Conservation (phyloP, 2,113 vertebrate species). For the Stigmatopora argus region DNA sequence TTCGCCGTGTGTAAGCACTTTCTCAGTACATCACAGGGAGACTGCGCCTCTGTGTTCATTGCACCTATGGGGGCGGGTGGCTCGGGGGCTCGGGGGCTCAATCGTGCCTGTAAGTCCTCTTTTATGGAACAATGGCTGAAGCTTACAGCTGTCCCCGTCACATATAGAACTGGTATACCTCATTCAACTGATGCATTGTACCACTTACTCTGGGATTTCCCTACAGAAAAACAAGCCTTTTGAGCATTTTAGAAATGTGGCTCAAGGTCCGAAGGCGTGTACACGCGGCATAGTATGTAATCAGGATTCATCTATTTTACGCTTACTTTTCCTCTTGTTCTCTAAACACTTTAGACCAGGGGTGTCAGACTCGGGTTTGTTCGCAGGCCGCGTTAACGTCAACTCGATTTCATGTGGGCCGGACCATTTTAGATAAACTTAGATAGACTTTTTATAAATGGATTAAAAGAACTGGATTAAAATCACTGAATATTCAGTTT, state of each 20-base stretch:
- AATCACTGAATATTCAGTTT: too few species aligned
- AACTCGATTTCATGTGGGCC: too few species aligned
- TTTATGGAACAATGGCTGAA: conserved; percentile 64
- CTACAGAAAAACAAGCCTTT: conserved; percentile 18
- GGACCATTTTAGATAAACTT: too few species aligned
- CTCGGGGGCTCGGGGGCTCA: conserved; percentile 34
- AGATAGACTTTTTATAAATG: too few species aligned
- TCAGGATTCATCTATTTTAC: conserved; percentile 5
- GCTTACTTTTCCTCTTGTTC: neutral
- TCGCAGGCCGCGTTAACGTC: too few species aligned
- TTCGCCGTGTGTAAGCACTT: conserved; percentile 55
- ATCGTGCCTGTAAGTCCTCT: conserved; percentile 58
- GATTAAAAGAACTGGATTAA: too few species aligned
- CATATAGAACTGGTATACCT: conserved; percentile 44
- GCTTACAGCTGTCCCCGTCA: conserved; percentile 68
- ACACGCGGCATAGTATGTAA: conserved; percentile 19
- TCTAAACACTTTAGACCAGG: neutral
- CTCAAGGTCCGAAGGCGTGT: conserved; percentile 22
- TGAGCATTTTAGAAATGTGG: conserved; percentile 48
- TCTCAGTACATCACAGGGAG: conserved; percentile 37
- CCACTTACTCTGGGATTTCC: conserved; percentile 34
- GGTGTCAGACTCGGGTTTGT: too few species aligned
- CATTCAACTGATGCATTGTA: conserved; percentile 58
- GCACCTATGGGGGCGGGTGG: conserved; percentile 27
- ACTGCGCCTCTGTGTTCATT: conserved; percentile 12